Evolutionary conservation across 2,888 invertebrate genomes (phyloP).

Genomic region (Archaeoteleia sp.): DNA sequence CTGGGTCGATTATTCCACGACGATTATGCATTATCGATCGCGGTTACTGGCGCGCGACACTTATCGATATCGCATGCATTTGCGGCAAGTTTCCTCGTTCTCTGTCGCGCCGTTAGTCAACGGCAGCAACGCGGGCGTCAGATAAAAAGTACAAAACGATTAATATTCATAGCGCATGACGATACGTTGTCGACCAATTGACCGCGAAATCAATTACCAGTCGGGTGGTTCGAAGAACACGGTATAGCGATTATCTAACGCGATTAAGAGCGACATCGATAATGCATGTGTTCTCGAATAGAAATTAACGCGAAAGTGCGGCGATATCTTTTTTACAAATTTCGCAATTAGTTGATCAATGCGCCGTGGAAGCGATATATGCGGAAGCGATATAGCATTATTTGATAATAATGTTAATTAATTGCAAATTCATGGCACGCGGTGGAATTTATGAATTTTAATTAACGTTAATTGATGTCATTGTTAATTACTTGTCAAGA

Average conservation of each 20-base stretch:
- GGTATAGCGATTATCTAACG: neutral
- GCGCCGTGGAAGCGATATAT: too few relatives aligned
- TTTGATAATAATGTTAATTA: too few relatives aligned
- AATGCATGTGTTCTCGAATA: too few relatives aligned
- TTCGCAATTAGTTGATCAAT: too few relatives aligned
- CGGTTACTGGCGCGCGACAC: slow-evolving; percentile 60
- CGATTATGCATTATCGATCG: slow-evolving; percentile 63
- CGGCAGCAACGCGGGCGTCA: slow-evolving; percentile 37
- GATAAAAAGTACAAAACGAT: slow-evolving; percentile 46
- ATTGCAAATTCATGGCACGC: too few relatives aligned
- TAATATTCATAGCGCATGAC: slow-evolving; percentile 41
- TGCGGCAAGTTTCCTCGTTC: slow-evolving; percentile 28
- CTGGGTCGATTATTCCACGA: slow-evolving; percentile 43
- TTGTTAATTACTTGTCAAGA: too few relatives aligned
- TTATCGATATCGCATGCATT: slow-evolving; percentile 51
- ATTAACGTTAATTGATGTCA: too few relatives aligned
- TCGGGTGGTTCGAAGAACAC: slow-evolving; percentile 3
- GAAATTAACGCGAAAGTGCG: too few relatives aligned
- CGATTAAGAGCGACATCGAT: neutral
- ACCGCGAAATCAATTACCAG: slow-evolving; percentile 35
- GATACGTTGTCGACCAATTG: slow-evolving; percentile 28
- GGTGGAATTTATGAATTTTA: too few relatives aligned
- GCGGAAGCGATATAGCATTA: too few relatives aligned
- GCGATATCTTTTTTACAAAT: too few relatives aligned
- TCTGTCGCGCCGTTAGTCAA: slow-evolving; percentile 36